These are phyloP conservation scores for Aurelia sp. DNA, from an alignment of 30 jellyfish, hydroid and myxozoan species.

Conservation along the genomic window DNA sequence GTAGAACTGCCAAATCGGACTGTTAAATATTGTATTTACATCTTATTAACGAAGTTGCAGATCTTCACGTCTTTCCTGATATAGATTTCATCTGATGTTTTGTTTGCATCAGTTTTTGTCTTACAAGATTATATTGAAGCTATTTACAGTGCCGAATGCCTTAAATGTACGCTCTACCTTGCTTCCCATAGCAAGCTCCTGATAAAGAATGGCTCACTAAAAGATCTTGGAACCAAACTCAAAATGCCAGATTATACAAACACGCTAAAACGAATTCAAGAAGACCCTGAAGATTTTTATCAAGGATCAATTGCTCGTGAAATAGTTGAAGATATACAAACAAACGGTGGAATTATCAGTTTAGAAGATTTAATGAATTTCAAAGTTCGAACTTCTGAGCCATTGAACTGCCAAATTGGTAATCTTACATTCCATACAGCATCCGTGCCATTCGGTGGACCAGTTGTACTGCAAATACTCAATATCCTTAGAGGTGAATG, in stretches of 20 bases:
- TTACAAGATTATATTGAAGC: too few relatives aligned
- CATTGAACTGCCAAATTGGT: slow-evolving; percentile 62
- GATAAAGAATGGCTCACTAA: slow-evolving; percentile 68
- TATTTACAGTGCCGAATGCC: too few relatives aligned
- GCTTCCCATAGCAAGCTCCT: slow-evolving; percentile 60
- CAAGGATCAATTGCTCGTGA: slow-evolving; percentile 88
- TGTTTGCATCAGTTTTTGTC: too few relatives aligned
- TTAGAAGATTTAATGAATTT: slow-evolving; percentile 86
- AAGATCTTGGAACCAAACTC: slow-evolving; percentile 76
- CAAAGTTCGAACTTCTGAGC: slow-evolving; percentile 70
- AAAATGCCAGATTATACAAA: slow-evolving; percentile 71
- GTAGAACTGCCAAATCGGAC: too few relatives aligned
- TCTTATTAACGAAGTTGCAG: too few relatives aligned
- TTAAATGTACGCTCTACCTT: too few relatives aligned
- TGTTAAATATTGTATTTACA: too few relatives aligned
- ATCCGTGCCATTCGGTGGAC: slow-evolving; percentile 97
- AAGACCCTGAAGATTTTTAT: slow-evolving; percentile 93
- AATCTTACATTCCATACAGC: slow-evolving; percentile 78
- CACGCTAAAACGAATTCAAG: slow-evolving; percentile 75
- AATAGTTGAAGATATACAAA: slow-evolving; percentile 87
- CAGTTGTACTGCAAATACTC: slow-evolving; percentile 74
- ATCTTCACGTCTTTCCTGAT: too few relatives aligned
- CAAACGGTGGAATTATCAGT: slow-evolving; percentile 81
- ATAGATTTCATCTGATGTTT: too few relatives aligned
- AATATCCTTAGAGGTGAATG: slow-evolving; percentile 85